Base-by-base conservation (phyloP, 2,888 invertebrate genomes). In the Petrophora chlorosata region DNA sequence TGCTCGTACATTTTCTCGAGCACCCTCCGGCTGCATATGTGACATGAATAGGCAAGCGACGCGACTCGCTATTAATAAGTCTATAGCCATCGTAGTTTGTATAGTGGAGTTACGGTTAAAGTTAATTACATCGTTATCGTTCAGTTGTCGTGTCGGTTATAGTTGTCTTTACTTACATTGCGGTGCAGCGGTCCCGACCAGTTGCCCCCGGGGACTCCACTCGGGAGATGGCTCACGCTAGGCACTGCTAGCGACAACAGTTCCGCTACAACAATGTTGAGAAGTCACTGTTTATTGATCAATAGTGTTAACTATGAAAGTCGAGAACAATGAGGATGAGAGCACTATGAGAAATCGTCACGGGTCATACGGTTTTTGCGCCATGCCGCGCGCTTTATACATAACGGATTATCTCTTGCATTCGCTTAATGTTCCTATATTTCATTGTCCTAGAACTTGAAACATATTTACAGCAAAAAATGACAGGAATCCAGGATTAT, bases 261-360 rank as follows among this genome's bases (percentile, higher is more conserved):
- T 52, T 56, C 53, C 43, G 54, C 30, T 55, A 67, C 65, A 78
- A 82, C 87, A 88, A 86, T 85, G 83, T 89, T 87, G 88, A 78
- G 87, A 89, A 86, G 65, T 65, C 26, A n/a, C 63, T 65, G 67
- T 69, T 77, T 70, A 48, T 43, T 73, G 74, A 80, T 82, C 73
- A 76, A 74, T 76, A 80, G 71, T 74, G 49, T 50, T 41, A 50
- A 82, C 9, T 17, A 23, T 77, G 88, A 86, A 87, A 85, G 85
- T 76, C 67, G 63, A 73, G 73, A 85, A 90, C 89, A 89, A 89
- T 89, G 73, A 73, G 66, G 69, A 74, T 79, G 84, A 70, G 82
- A 82, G 74, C 68, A 67, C 60, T 61, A 64, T 70, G 78, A 76
- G 85, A 84, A 83, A 83, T 68, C 76, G 72, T 76, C 70, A 63